Conservation (phyloP, 2,113 vertebrate species). For the Pagrus major region DNA sequence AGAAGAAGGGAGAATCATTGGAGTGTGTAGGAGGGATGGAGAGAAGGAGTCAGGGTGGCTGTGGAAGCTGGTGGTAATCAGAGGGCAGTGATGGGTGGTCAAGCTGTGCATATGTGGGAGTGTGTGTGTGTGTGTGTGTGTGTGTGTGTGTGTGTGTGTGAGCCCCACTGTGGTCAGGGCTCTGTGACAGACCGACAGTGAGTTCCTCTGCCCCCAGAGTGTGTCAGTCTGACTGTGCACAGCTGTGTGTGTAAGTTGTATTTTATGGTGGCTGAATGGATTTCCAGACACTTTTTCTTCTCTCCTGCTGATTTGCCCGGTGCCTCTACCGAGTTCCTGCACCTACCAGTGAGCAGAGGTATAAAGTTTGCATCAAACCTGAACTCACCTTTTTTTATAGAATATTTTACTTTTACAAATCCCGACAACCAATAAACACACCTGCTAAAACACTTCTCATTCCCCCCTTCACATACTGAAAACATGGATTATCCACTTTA, state of each 20-base stretch:
- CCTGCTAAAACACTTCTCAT: background rate
- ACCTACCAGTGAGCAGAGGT: conserved; percentile 26
- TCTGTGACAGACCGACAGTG: conserved; percentile 68
- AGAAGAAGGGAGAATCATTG: conserved; percentile 62
- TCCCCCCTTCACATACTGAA: background rate
- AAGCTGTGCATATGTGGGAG: conserved; percentile 58
- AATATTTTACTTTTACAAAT: background rate
- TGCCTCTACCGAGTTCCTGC: conserved; percentile 24
- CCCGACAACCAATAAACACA: background rate
- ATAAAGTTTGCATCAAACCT: conserved; percentile 29
- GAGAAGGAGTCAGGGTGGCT: conserved; percentile 66
- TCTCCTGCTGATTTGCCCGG: conserved; percentile 50
- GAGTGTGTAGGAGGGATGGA: conserved; percentile 72
- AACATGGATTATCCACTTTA: background rate
- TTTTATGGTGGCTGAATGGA: conserved; percentile 69
- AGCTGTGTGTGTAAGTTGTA: conserved; percentile 65
- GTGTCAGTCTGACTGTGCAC: conserved; percentile 65
- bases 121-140: conserved; percentile 43
- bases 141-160: conserved; percentile 47
- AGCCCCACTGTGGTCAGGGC: conserved; percentile 61
- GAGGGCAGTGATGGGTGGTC: conserved; percentile 78
- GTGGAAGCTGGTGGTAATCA: conserved; percentile 78
- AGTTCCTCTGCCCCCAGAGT: conserved; percentile 62
- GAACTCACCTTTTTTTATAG: conserved; percentile 5
- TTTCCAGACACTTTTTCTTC: conserved; percentile 64